phyloP scores from a whole-genome alignment of 2,113 vertebrate genomes.

The Equus przewalskii region DNA sequence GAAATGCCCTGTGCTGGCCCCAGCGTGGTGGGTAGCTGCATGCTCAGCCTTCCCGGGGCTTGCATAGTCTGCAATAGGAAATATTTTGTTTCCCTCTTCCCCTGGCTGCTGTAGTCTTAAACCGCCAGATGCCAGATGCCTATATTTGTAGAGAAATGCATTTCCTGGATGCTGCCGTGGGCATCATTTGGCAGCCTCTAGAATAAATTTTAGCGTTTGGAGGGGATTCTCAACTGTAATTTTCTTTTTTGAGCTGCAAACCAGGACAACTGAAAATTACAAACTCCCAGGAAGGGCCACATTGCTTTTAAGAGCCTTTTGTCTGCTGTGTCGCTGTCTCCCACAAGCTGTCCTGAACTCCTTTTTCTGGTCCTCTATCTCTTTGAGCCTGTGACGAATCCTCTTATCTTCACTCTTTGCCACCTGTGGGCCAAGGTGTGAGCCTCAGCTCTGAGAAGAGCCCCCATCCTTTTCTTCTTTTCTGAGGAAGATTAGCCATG shows the following conservation, averaged over 20 bases:
- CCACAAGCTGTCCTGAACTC: neutral
- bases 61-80: neutral
- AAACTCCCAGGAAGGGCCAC: constrained; percentile 45
- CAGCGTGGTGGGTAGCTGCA: neutral
- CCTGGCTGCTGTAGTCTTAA: constrained; percentile 58
- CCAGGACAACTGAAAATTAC: neutral
- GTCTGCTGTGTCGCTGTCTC: neutral
- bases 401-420: neutral
- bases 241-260: neutral
- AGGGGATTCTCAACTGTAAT: neutral
- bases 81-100: constrained; percentile 23
- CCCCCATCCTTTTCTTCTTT: neutral
- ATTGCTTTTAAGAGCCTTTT: constrained; percentile 55
- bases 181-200: neutral
- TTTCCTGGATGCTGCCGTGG: neutral
- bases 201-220: neutral
- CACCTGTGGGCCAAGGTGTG: constrained; percentile 59
- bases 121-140: constrained; percentile 39
- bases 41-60: neutral
- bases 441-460: neutral
- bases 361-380: neutral
- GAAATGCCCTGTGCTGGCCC: neutral
- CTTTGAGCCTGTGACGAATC: neutral
- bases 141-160: constrained; percentile 59
- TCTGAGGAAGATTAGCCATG: no score